Evolutionary conservation across 1,140 invertebrate species (phyloP).

Genomic region (Uloborus diversus): DNA sequence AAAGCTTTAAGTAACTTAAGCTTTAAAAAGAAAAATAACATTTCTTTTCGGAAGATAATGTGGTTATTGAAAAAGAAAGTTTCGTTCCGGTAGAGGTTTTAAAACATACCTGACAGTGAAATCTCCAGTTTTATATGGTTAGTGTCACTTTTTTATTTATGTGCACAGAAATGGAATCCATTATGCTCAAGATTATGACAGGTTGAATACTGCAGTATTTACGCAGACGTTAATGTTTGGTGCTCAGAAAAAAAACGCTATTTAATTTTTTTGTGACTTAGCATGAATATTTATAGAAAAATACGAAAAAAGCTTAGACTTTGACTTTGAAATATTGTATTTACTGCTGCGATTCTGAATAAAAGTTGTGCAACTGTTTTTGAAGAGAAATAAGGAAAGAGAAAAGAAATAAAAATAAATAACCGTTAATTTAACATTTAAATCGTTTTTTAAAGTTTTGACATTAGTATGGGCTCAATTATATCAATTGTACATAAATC

Average conservation of each 20-base stretch:
- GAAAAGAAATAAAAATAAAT: too few relatives aligned
- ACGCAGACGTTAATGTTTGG: neutral
- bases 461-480: too few relatives aligned
- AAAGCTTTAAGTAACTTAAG: constrained; percentile 41
- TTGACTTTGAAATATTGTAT: too few relatives aligned
- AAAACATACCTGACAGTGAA: constrained; percentile 45
- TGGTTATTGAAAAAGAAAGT: constrained; percentile 26
- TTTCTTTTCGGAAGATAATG: constrained; percentile 43
- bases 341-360: too few relatives aligned
- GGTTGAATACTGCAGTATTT: constrained; percentile 25
- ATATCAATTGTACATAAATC: too few relatives aligned
- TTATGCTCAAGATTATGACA: constrained; percentile 49
- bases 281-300: neutral
- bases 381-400: too few relatives aligned
- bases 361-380: too few relatives aligned
- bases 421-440: too few relatives aligned
- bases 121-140: constrained; percentile 49
- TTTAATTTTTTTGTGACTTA: constrained; percentile 48
- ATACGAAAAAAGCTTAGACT: too few relatives aligned
- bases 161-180: constrained; percentile 24
- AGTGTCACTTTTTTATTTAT: constrained; percentile 52
- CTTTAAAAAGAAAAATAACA: constrained; percentile 46
- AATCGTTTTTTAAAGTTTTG: too few relatives aligned
- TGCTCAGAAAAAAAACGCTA: constrained; percentile 18
- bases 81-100: constrained; percentile 21